phyloP scores from a whole-genome alignment of 2,797 vertebrate genomes.

The Microcaecilia unicolor region DNA sequence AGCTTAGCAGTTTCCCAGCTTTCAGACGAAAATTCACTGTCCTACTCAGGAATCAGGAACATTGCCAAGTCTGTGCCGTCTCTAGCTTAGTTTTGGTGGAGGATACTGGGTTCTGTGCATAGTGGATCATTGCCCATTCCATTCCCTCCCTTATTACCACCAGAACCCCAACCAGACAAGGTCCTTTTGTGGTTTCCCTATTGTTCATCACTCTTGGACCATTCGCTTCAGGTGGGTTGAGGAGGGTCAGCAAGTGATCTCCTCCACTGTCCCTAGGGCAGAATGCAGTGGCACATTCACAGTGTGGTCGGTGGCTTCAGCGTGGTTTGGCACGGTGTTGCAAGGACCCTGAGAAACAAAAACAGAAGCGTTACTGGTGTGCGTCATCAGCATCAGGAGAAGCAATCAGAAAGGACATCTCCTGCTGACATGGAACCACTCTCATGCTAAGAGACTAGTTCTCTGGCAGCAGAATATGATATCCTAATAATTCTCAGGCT shows the following conservation, averaged over 20 bases:
- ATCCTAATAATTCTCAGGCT: too few species aligned
- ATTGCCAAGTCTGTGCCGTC: slow-evolving; percentile 31
- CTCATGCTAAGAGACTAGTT: too few species aligned
- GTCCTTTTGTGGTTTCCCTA: too few species aligned
- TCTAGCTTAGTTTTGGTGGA: slow-evolving; percentile 47
- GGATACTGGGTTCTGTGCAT: slow-evolving; percentile 40
- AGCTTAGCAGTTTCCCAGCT: slow-evolving; percentile 31
- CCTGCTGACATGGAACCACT: too few species aligned
- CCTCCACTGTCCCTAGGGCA: slow-evolving; percentile 86
- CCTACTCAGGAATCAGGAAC: slow-evolving; percentile 28
- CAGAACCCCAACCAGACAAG: too few species aligned
- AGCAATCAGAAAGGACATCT: too few species aligned
- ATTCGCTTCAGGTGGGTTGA: slow-evolving; percentile 8
- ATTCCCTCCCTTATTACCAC: slow-evolving; percentile 39
- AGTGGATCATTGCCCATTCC: slow-evolving; percentile 35
- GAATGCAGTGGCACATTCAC: slow-evolving; percentile 91
- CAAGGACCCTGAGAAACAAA: slow-evolving; percentile 73
- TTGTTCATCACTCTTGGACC: slow-evolving; percentile 38
- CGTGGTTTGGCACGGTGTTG: slow-evolving; percentile 87
- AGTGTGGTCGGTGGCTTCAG: slow-evolving; percentile 93
- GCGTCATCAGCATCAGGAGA: too few species aligned
- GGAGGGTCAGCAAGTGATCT: slow-evolving; percentile 88
- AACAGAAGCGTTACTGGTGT: too few species aligned
- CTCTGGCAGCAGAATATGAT: too few species aligned
- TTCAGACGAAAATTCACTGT: slow-evolving; percentile 18